Base-by-base conservation (phyloP, 1,140 invertebrate genomes). In the Pogonus chalceus region DNA sequence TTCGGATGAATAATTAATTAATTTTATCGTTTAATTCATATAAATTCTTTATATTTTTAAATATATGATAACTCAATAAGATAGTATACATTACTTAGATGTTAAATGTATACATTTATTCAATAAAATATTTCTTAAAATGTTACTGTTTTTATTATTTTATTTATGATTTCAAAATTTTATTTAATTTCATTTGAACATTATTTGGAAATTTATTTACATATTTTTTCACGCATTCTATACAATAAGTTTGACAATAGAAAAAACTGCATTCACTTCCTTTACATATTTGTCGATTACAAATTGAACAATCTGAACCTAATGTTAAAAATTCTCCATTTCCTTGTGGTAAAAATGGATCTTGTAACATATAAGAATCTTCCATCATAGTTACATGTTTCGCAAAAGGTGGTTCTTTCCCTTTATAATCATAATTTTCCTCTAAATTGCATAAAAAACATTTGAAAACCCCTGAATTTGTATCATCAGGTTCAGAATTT, bases 351-450 rank as follows among this genome's bases (percentile, higher is more conserved):
- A 79, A 78, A 63, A 92, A 92, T 2, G 90, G 89, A 75, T 92
- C 88, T 64, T 85, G 84, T 77, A 89, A 87, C 0, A 90, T 68
- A 68, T 85, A 93, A 56, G 78, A 82, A 10, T 87, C 78, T 55
- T 65, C 62, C 7, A 83, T 66, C 31, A 76, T 64, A 53, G 75
- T 76, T 51, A 64, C 67, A 23, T 73, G 67, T 56, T 77, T 76
- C 12, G 79, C 76, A 64, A 87, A 90, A 2, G 84, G 81, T 37
- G 87, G 84, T 58, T 75, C 74, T 2, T 64, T 71, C 0, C 87
- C 88, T 68, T 81, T 85, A 62, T 87, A 90, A 56, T 88, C 77
- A 54, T 80, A 87, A 47, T 76, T 71, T 69, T 89, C 86, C 52
- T 72, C 65, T 59, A 90, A 67, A 9, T 69, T 64, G 67, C 88